A percentile compares a stretch with the other conserved stretches of the same genome.
phyloP scores from a whole-genome alignment of 23 tunicate species.

The Corella eumyota region DNA sequence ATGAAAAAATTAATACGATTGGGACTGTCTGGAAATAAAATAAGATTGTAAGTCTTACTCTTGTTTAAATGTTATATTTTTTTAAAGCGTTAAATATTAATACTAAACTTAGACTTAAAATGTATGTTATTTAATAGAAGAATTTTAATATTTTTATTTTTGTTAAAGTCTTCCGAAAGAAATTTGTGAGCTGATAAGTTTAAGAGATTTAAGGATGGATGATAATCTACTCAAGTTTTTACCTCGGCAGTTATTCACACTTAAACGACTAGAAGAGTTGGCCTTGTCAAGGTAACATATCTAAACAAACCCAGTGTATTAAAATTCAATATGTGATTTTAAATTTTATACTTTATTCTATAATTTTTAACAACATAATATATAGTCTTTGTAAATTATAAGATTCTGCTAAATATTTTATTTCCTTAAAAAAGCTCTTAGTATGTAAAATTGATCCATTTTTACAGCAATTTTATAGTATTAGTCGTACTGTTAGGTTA shows the following conservation, averaged over 20 bases:
- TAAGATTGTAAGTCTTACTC: conserved; percentile 15
- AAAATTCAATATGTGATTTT: too few relatives aligned
- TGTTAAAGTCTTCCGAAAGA: conserved; percentile 12
- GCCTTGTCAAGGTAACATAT: conserved; percentile 31
- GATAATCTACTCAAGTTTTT: conserved; percentile 22
- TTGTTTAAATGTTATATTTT: not conserved
- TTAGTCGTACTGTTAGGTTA: too few relatives aligned
- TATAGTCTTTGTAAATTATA: too few relatives aligned
- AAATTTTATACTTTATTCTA: too few relatives aligned
- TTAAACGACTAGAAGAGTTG: conserved; percentile 32
- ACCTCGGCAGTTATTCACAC: conserved; percentile 25
- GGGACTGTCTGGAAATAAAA: conserved; percentile 38
- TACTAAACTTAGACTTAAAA: not conserved
- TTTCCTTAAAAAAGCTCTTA: too few relatives aligned
- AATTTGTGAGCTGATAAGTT: conserved; percentile 27
- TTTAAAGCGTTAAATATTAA: not conserved
- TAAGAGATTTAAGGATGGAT: conserved; percentile 35
- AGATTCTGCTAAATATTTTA: too few relatives aligned
- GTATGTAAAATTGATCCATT: too few relatives aligned
- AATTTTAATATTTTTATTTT: not conserved
- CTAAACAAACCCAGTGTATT: too few relatives aligned
- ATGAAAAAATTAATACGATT: conserved; percentile 24
- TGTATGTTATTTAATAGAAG: not conserved
- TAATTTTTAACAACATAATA: too few relatives aligned
- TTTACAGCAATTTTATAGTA: too few relatives aligned